phyloP scores from a whole-genome alignment of 2,888 invertebrate species.

The Drosophila lutescens region DNA sequence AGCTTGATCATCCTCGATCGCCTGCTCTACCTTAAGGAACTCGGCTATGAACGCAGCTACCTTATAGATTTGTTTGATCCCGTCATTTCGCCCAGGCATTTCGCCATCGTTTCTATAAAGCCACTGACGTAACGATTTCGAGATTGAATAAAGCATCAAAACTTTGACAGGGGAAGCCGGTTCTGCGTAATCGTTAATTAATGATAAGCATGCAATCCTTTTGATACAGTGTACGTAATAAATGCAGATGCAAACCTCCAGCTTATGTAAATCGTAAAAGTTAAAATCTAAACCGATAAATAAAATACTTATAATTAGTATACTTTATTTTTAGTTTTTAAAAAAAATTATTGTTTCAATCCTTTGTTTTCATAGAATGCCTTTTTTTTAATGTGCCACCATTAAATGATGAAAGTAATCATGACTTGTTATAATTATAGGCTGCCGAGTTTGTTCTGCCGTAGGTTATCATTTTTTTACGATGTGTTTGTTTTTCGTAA shows the following conservation, averaged over 20 bases:
- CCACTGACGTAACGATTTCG: not conserved
- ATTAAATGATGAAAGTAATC: not conserved
- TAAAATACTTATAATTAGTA: too few relatives aligned
- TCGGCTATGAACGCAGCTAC: slow-evolving; percentile 86
- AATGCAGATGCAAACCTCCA: not conserved
- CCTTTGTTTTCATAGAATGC: not conserved
- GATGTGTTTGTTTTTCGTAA: not conserved
- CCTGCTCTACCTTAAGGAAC: slow-evolving; percentile 90
- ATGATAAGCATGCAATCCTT: slow-evolving; percentile 3
- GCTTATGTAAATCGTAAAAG: not conserved
- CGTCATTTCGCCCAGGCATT: slow-evolving; percentile 90
- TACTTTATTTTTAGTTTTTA: too few relatives aligned
- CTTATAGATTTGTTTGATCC: slow-evolving; percentile 93
- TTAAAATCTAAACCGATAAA: too few relatives aligned
- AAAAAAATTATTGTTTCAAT: not conserved
- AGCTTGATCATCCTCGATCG: slow-evolving; percentile 93
- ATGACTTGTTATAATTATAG: not conserved
- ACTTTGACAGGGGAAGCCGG: not conserved
- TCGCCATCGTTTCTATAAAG: slow-evolving; percentile 78
- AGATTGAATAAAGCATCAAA: not conserved
- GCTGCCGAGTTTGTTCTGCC: not conserved
- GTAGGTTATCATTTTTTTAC: not conserved
- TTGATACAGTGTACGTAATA: not conserved
- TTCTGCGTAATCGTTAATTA: not conserved
- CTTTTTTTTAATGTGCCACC: not conserved